Conservation (phyloP, 1,140 invertebrate genomes). For the Lepidurus couesii region DNA sequence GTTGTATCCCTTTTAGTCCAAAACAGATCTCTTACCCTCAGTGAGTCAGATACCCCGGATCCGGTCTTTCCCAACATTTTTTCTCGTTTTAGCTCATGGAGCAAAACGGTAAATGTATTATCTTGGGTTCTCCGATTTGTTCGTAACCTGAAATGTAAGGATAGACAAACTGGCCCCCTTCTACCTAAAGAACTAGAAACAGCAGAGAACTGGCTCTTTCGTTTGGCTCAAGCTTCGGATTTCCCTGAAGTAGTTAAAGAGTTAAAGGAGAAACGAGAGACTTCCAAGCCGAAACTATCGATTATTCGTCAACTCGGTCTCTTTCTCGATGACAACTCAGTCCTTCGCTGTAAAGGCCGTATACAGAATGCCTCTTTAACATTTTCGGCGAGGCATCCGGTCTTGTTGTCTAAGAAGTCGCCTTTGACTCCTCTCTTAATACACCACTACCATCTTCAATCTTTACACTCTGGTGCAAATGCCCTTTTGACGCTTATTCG, state of each 20-base stretch:
- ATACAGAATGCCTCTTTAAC: not conserved
- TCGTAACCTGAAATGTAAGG: not conserved
- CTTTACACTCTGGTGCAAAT: no score
- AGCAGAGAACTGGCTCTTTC: not conserved
- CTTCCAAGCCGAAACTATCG: not conserved
- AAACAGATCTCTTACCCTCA: not conserved
- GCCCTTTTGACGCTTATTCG: no score
- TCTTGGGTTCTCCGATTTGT: not conserved
- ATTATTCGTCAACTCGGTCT: slow-evolving; percentile 26
- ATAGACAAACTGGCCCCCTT: not conserved
- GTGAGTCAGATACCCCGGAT: not conserved
- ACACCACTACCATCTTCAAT: no score
- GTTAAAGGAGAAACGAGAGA: not conserved
- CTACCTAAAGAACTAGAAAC: not conserved
- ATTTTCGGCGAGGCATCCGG: not conserved
- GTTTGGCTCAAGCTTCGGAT: not conserved
- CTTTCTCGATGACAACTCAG: slow-evolving; percentile 29
- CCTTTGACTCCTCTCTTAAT: not conserved
- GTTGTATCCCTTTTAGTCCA: not conserved
- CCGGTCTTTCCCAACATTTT: not conserved
- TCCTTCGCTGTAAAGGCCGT: slow-evolving; percentile 27
- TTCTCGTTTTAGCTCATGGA: not conserved
- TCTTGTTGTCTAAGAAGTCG: not conserved
- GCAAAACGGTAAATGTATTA: not conserved
- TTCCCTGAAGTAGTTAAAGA: slow-evolving; percentile 23